Percentiles rank a stretch among this genome's conserved stretches.
Conservation (phyloP, 2,797 vertebrate genomes). For the Vespertilio murinus region DNA sequence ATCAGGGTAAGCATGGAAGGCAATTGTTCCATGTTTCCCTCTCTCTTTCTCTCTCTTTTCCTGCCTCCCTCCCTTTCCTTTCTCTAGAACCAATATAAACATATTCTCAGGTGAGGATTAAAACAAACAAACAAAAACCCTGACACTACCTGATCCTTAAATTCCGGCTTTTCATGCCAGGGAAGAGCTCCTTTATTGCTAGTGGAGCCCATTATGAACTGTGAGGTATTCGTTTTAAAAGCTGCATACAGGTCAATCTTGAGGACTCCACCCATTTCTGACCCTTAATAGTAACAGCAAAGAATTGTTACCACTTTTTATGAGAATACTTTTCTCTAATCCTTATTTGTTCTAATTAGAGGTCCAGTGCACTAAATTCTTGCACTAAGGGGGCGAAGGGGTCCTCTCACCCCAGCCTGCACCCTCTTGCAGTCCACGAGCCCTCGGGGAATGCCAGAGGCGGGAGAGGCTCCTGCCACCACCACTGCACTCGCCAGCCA, state of each 20-base stretch:
- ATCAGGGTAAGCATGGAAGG: neutral
- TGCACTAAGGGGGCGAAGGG: too few species aligned
- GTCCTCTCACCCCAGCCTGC: too few species aligned
- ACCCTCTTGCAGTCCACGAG: too few species aligned
- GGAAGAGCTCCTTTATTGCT: neutral
- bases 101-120: neutral
- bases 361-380: too few species aligned
- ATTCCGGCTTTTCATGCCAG: neutral
- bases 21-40: neutral
- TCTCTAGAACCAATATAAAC: neutral
- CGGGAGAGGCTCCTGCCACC: too few species aligned
- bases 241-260: neutral
- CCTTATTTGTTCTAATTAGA: neutral
- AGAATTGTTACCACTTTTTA: constrained; percentile 1
- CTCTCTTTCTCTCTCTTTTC: too few species aligned
- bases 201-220: neutral
- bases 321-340: neutral
- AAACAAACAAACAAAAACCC: neutral
- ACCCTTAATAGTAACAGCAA: neutral
- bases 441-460: too few species aligned
- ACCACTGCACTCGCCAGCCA: too few species aligned
- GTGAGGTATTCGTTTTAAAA: neutral
- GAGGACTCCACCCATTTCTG: neutral
- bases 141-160: neutral
- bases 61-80: neutral